phyloP scores from a whole-genome alignment of 2,888 invertebrate species.

The Metellina segmentata region DNA sequence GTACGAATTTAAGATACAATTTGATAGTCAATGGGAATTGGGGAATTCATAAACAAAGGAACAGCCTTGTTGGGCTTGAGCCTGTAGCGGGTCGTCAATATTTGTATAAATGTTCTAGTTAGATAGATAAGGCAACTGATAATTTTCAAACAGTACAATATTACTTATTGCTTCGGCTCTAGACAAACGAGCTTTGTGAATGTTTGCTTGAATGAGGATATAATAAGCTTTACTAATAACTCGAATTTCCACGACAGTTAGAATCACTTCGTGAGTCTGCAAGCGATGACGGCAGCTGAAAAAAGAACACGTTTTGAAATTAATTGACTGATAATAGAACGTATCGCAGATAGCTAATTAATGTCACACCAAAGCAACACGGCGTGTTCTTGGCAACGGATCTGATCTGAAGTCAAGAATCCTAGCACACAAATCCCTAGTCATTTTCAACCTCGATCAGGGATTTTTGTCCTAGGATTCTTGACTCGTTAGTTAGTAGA shows the following conservation, averaged over 20 bases:
- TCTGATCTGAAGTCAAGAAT: background rate
- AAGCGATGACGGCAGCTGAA: slow-evolving; percentile 20
- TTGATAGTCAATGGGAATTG: too few species aligned
- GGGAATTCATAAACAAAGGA: too few species aligned
- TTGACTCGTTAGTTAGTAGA: too few species aligned
- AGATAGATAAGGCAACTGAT: background rate
- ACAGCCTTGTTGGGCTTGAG: too few species aligned
- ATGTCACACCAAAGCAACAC: background rate
- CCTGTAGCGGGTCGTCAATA: too few species aligned
- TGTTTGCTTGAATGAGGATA: background rate
- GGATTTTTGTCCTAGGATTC: too few species aligned
- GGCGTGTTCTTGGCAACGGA: background rate
- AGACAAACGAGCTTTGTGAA: background rate
- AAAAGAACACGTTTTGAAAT: background rate
- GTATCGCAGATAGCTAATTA: background rate
- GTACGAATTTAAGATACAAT: too few species aligned
- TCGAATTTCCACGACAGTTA: slow-evolving; percentile 1
- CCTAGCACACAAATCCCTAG: too few species aligned
- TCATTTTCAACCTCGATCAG: too few species aligned
- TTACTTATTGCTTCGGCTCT: slow-evolving; percentile 27
- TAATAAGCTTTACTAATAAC: background rate
- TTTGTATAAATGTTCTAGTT: too few species aligned
- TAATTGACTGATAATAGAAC: background rate
- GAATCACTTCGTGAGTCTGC: background rate
- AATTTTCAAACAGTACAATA: background rate